Conservation (phyloP, 2,888 invertebrate genomes). For the Spatulosminthurus flaviceps region DNA sequence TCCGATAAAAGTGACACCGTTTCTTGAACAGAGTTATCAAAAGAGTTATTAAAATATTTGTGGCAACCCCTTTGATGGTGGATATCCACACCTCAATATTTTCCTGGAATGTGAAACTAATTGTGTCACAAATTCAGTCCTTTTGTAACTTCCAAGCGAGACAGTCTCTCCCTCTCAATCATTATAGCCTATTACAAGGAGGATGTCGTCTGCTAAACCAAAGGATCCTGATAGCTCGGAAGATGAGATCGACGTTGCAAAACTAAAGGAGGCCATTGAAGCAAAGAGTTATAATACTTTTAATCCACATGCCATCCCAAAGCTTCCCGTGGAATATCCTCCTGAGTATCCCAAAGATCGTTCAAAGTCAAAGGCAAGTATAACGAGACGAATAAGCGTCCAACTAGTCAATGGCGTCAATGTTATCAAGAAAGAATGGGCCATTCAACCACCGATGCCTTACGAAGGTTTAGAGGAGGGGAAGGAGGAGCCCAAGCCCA, state of each 20-base stretch:
- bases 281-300: constrained; percentile 3
- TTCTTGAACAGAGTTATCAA: too few species aligned
- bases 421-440: neutral
- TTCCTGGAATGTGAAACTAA: too few species aligned
- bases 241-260: neutral
- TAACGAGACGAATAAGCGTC: neutral
- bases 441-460: neutral
- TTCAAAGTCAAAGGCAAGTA: neutral
- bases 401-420: neutral
- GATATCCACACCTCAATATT: too few species aligned
- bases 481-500: neutral
- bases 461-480: neutral
- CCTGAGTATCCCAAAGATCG: neutral
- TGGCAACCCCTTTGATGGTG: too few species aligned
- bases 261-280: neutral
- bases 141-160: too few species aligned
- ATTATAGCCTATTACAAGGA: neutral
- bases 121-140: too few species aligned
- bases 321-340: too few species aligned
- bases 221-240: neutral
- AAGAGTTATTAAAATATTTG: too few species aligned
- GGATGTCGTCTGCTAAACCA: neutral
- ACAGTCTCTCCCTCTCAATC: too few species aligned
- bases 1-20: too few species aligned
- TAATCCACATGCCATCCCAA: neutral